These are phyloP conservation scores for Rhineura floridana DNA, from an alignment of 2,113 vertebrate genomes.

Conservation along the genomic window DNA sequence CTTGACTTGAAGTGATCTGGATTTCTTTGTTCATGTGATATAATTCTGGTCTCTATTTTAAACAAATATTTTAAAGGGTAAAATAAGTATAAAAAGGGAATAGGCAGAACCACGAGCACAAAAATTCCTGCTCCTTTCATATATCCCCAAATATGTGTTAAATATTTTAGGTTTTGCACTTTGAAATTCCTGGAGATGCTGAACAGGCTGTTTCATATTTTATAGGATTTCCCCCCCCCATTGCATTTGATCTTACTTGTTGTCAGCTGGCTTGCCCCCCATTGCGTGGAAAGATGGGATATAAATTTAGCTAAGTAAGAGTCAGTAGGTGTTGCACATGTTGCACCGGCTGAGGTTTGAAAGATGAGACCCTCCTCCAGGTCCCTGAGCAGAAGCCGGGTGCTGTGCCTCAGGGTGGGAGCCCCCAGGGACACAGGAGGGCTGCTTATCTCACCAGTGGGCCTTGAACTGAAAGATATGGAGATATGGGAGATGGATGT, in stretches of 20 bases:
- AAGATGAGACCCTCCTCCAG: background rate
- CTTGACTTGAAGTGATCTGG: background rate
- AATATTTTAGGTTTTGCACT: no score
- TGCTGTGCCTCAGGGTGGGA: background rate
- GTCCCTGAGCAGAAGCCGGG: no score
- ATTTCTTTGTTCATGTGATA: background rate
- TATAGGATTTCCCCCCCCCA: background rate
- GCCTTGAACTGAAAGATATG: slow-evolving; percentile 52
- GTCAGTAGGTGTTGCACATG: background rate
- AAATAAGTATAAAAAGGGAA: background rate
- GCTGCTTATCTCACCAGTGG: slow-evolving; percentile 55
- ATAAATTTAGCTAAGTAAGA: no score
- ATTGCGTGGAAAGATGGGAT: background rate
- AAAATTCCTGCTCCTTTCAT: background rate
- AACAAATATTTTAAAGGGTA: background rate
- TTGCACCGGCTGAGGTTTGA: background rate
- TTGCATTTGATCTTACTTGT: background rate
- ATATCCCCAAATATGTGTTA: no score
- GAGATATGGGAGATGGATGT: background rate
- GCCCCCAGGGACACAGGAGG: background rate
- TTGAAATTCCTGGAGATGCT: background rate
- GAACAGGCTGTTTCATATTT: background rate
- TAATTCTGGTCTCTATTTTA: background rate
- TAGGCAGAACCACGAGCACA: background rate
- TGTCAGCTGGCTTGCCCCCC: background rate